Evolutionary conservation across 2,797 vertebrate species (phyloP), one percentile per base, ranked within the genome.

Genomic region (Limnodromus scolopaceus): DNA sequence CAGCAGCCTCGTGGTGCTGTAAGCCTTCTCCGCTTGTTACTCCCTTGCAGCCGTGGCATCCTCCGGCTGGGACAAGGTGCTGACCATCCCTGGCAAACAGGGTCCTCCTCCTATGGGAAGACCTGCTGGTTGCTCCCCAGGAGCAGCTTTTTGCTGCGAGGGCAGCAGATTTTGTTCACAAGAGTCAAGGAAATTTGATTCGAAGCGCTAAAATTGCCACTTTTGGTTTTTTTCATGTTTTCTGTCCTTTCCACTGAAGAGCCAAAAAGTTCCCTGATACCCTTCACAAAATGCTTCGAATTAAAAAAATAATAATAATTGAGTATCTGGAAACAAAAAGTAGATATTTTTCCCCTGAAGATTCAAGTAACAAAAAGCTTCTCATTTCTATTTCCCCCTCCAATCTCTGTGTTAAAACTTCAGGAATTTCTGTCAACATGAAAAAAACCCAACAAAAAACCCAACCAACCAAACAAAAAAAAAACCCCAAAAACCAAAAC

Each of bases 1-100:
- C 96, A 98, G 98, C 87, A 99, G 99, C 97, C 99, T 99, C 32
- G 99, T 99, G 49, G 99, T 99, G 89, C 98, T 99, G 99, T 99
- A 98, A 98, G 99, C 98, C 87, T 71, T n/a, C 41, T 91, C 27
- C 4, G 0, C 20, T 93, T 54, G 16, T 80, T 71, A 11, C 12
- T 46, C 32, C 43, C n/a, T 58, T 4, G 0, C 51, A 45, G 53
- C 30, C 34, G 1, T 2, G 3, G 68, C 43, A 4, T 25, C 45
- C 45, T 14, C 57, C 0, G 1, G 64, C 51, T 57, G 65, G 57
- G 75, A 77, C 82, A 34, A 41, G 79, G 78, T 49, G 87, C 32
- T 91, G 90, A 60, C 27, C 6, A 0, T 32, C 38, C 16, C 51
- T 78, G 55, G 28, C 17, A 70, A 76, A 6, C 0, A 7, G 48